Base-by-base conservation (phyloP, 2,888 invertebrate genomes). In the Patella caerulea region DNA sequence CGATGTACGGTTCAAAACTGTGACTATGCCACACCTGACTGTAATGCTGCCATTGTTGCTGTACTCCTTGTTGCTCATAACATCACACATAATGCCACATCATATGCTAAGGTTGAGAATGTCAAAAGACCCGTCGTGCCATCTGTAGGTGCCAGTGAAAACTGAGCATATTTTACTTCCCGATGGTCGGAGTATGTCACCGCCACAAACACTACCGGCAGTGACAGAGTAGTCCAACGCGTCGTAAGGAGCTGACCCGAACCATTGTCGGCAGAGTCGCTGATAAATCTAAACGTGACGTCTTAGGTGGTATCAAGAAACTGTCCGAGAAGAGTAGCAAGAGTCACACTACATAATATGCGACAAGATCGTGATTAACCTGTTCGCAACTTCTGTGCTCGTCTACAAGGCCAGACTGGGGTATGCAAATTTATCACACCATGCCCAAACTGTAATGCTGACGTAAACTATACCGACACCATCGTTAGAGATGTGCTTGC, bases 301-400 rank as follows among this genome's bases (percentile, higher is more conserved):
- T n/a, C n/a, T n/a, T n/a, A n/a, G n/a, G n/a, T n/a, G n/a, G n/a
- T n/a, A n/a, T n/a, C n/a, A n/a, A n/a, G n/a, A n/a, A n/a, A n/a
- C n/a, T n/a, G n/a, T n/a, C n/a, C n/a, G n/a, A n/a, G n/a, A n/a
- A 83, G 80, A 81, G 82, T 84, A 12, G 81, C 82, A 14, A 75
- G 79, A 52, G 77, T 82, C 15, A 69, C 74, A 1, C 76, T 81
- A 14, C 78, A 81, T 19, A 77, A 82, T 19, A 82, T 81, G 0
- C 82, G 79, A n/a, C 82, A 82, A 55, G 82, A 80, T 52, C 74
- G 78, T 34, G 82, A 82, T 45, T 79, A 45, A 73, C 15, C 82
- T 54, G 17, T 14, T 71, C 78, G n/a, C 72, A 70, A 24, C 56
- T n/a, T n/a, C n/a, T n/a, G n/a, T n/a, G n/a, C n/a, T n/a, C n/a